phyloP scores from a whole-genome alignment of 2,888 invertebrate genomes.

The Caenorhabditis parvicauda region DNA sequence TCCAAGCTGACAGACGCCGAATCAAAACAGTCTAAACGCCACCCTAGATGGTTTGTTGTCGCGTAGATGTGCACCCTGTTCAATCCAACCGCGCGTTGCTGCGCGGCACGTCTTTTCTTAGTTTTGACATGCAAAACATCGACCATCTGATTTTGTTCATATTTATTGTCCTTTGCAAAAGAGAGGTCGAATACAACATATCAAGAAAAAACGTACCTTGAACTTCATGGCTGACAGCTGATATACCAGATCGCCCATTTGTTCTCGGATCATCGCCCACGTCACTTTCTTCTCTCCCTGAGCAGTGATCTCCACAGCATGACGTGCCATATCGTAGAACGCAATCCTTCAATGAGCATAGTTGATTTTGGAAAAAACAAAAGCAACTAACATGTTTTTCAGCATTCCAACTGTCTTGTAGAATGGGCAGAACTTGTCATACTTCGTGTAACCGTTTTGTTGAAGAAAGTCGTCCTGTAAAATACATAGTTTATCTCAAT shows the following conservation, averaged over 20 bases:
- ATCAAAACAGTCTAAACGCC: too few relatives aligned
- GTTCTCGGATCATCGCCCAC: slow-evolving; percentile 92
- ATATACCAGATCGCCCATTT: slow-evolving; percentile 91
- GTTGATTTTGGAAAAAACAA: neutral
- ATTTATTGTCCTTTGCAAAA: too few relatives aligned
- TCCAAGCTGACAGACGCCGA: too few relatives aligned
- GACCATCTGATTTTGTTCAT: too few relatives aligned
- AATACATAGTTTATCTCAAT: neutral
- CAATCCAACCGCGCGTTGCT: too few relatives aligned
- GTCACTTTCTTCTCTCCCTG: slow-evolving; percentile 89
- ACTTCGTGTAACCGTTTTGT: slow-evolving; percentile 81
- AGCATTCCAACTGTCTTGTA: slow-evolving; percentile 99
- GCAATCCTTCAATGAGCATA: slow-evolving; percentile 70
- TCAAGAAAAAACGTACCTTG: too few relatives aligned
- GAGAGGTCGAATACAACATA: slow-evolving; percentile 75
- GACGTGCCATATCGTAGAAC: slow-evolving; percentile 95
- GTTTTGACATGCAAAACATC: too few relatives aligned
- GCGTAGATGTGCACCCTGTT: too few relatives aligned
- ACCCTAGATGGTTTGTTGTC: too few relatives aligned
- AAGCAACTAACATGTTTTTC: slow-evolving; percentile 75
- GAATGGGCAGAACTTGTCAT: slow-evolving; percentile 92
- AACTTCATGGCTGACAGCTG: slow-evolving; percentile 98
- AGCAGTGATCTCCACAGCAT: slow-evolving; percentile 94
- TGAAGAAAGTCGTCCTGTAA: slow-evolving; percentile 97
- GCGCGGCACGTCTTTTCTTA: too few relatives aligned